These are phyloP conservation scores for Zosterops lateralis DNA, from an alignment of 2,113 vertebrate genomes.

Conservation along the genomic window DNA sequence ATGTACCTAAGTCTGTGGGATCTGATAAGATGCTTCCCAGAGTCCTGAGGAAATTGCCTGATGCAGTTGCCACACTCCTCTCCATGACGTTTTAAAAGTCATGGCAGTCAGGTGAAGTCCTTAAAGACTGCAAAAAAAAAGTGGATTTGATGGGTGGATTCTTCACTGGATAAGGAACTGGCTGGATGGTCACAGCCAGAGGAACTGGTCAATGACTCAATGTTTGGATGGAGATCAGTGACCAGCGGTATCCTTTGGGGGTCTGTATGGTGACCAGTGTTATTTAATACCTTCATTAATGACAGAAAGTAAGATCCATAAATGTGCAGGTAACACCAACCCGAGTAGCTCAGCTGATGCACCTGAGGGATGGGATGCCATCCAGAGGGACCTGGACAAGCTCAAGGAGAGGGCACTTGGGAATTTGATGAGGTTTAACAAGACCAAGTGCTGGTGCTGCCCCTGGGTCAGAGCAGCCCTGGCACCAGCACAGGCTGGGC, in stretches of 20 bases:
- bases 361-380: neutral
- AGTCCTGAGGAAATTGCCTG: neutral
- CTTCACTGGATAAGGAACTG: neutral
- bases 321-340: neutral
- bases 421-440: neutral
- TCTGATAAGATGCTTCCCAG: neutral
- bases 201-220: neutral
- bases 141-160: neutral
- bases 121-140: neutral
- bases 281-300: neutral
- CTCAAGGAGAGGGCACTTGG: accelerated
- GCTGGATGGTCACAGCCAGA: neutral
- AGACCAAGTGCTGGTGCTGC: neutral
- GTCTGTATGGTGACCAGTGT: accelerated
- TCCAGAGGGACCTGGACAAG: neutral
- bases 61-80: neutral
- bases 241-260: neutral
- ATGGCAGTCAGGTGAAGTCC: neutral
- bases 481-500: neutral
- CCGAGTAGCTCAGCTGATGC: neutral
- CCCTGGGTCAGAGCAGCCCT: neutral
- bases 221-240: neutral
- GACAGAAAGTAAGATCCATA: neutral
- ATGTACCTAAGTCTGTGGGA: neutral
- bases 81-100: neutral